phyloP scores from a whole-genome alignment of 2,888 invertebrate species.

The Agrotis segetum region DNA sequence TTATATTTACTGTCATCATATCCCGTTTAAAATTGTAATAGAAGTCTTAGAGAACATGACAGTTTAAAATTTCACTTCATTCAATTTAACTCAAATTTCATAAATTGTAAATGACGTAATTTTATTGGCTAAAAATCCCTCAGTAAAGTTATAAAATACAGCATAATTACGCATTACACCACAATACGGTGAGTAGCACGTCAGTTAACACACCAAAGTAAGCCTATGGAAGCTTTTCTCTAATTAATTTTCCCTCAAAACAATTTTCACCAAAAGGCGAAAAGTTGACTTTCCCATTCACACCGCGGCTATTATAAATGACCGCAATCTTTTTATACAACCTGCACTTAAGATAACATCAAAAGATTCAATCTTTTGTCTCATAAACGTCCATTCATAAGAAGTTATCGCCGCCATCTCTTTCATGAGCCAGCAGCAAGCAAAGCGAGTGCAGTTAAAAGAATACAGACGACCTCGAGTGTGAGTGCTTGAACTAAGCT shows the following conservation, averaged over 20 bases:
- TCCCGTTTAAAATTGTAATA: too few relatives aligned
- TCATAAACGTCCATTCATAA: constrained; percentile 53
- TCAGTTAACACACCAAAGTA: not conserved
- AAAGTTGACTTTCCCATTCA: constrained; percentile 22
- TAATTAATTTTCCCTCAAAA: not conserved
- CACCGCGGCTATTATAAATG: constrained; percentile 33
- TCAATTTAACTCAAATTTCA: too few relatives aligned
- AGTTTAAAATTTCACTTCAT: too few relatives aligned
- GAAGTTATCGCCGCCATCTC: constrained; percentile 47
- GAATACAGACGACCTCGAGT: constrained; percentile 27
- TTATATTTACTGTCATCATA: too few relatives aligned
- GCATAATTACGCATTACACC: not conserved
- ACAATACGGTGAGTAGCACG: not conserved
- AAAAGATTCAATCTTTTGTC: constrained; percentile 54
- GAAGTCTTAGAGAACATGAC: too few relatives aligned
- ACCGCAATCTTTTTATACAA: constrained; percentile 33
- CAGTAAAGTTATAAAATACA: too few relatives aligned
- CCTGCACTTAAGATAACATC: constrained; percentile 55
- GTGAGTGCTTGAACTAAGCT: not conserved
- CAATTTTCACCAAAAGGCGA: not conserved
- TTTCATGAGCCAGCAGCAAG: constrained; percentile 23
- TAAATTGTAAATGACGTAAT: too few relatives aligned
- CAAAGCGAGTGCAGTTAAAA: constrained; percentile 32
- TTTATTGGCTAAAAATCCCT: not conserved
- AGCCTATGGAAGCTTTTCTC: not conserved